These are phyloP conservation scores for Thaleichthys pacificus DNA, from an alignment of 2,797 vertebrate genomes.

Conservation along the genomic window DNA sequence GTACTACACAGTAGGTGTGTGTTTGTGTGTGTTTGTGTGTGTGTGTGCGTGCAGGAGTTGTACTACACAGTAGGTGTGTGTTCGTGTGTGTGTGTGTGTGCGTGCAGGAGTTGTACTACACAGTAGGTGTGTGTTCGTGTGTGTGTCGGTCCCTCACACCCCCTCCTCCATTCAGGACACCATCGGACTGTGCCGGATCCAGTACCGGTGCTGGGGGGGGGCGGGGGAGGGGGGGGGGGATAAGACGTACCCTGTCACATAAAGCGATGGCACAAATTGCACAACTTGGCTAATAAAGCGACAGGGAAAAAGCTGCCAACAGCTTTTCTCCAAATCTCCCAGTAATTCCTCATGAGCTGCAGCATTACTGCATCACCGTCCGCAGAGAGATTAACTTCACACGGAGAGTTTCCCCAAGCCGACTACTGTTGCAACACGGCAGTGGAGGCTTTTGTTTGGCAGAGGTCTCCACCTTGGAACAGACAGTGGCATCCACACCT, in stretches of 20 bases:
- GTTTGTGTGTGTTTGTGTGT: neutral
- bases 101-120: neutral
- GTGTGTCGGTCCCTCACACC: neutral
- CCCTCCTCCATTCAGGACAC: neutral
- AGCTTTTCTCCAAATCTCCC: slow-evolving; percentile 66
- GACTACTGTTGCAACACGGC: neutral
- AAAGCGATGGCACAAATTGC: slow-evolving; percentile 60
- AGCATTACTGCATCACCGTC: slow-evolving; percentile 60
- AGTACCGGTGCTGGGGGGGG: neutral
- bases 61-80: neutral
- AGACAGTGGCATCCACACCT: too few species aligned
- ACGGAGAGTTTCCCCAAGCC: slow-evolving; percentile 13
- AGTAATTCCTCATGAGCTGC: slow-evolving; percentile 68
- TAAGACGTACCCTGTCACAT: slow-evolving; percentile 55
- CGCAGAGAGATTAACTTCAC: slow-evolving; percentile 56
- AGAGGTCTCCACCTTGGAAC: too few species aligned
- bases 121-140: neutral
- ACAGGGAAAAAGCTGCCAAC: slow-evolving; percentile 61
- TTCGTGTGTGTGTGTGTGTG: neutral
- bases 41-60: neutral
- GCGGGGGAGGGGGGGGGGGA: neutral
- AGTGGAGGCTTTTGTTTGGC: neutral
- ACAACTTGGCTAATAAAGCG: slow-evolving; percentile 66
- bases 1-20: neutral
- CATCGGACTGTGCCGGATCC: slow-evolving; percentile 1